Evolutionary conservation across 2,888 invertebrate species (phyloP).

Genomic region (Nezara viridula): DNA sequence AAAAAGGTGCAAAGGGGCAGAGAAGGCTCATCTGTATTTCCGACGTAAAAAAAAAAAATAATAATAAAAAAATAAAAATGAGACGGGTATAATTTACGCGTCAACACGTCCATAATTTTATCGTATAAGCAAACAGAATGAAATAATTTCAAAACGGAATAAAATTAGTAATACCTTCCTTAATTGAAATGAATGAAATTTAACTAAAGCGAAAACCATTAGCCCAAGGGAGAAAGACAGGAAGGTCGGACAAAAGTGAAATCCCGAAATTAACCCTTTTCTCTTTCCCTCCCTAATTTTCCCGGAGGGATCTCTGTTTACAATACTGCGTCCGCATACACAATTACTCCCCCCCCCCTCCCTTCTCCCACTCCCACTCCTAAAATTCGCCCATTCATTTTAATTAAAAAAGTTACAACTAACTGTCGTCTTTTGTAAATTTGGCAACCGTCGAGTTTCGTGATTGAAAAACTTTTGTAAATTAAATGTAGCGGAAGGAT

Average conservation of each 20-base stretch:
- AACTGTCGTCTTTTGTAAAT: slow-evolving; percentile 38
- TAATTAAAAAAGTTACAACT: slow-evolving; percentile 34
- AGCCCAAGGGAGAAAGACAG: background rate
- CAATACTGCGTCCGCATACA: slow-evolving; percentile 31
- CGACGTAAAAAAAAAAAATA: too few relatives aligned
- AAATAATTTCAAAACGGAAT: background rate
- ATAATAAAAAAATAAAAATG: background rate
- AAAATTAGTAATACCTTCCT: slow-evolving; percentile 14
- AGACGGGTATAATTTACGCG: background rate
- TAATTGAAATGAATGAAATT: slow-evolving; percentile 32
- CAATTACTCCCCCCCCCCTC: background rate
- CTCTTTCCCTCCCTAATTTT: slow-evolving; percentile 7
- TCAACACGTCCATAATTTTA: background rate
- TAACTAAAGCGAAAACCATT: slow-evolving; percentile 17
- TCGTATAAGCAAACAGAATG: background rate
- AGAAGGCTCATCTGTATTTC: too few relatives aligned
- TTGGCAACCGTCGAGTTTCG: background rate
- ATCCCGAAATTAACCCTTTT: slow-evolving; percentile 21
- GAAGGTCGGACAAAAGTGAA: slow-evolving; percentile 22
- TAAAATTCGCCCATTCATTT: slow-evolving; percentile 6
- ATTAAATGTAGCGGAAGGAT: slow-evolving; percentile 36
- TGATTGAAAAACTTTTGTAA: slow-evolving; percentile 50
- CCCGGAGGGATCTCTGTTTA: slow-evolving; percentile 34
- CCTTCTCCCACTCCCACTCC: background rate
- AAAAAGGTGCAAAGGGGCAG: too few relatives aligned